Evolutionary conservation across 2,888 invertebrate genomes (phyloP).

Genomic region (Sialis lutaria): DNA sequence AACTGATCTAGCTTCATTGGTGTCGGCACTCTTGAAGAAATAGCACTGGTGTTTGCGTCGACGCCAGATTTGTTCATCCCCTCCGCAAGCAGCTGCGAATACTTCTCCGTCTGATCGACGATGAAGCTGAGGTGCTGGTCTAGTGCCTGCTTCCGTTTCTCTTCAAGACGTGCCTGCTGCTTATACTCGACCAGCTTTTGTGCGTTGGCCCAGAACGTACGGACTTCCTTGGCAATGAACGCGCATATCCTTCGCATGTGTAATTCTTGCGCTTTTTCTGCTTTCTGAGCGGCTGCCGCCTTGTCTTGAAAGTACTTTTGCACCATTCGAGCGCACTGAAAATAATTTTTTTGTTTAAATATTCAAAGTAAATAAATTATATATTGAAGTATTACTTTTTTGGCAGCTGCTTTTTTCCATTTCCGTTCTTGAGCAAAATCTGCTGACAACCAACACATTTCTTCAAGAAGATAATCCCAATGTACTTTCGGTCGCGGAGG

Average conservation of each 20-base stretch:
- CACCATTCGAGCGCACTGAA: slow-evolving; percentile 69
- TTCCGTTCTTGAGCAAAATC: slow-evolving; percentile 96
- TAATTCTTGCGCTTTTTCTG: slow-evolving; percentile 81
- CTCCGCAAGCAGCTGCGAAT: slow-evolving; percentile 79
- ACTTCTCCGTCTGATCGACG: slow-evolving; percentile 96
- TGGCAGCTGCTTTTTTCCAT: slow-evolving; percentile 92
- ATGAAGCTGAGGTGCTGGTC: slow-evolving; percentile 96
- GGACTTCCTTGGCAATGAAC: slow-evolving; percentile 82
- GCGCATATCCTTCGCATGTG: slow-evolving; percentile 74
- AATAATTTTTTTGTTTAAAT: slow-evolving; percentile 8
- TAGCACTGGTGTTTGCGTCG: slow-evolving; percentile 24
- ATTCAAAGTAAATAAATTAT: slow-evolving; percentile 5
- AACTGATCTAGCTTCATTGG: slow-evolving; percentile 22
- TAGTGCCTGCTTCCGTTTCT: slow-evolving; percentile 83
- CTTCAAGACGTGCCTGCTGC: slow-evolving; percentile 80
- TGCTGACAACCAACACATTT: slow-evolving; percentile 96
- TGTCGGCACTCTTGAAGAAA: slow-evolving; percentile 30
- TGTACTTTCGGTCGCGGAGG: slow-evolving; percentile 83
- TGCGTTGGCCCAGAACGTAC: slow-evolving; percentile 90
- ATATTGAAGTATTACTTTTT: slow-evolving; percentile 37
- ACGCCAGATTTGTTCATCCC: slow-evolving; percentile 49
- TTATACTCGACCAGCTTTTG: slow-evolving; percentile 94
- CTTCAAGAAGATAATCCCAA: slow-evolving; percentile 97
- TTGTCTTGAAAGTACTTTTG: slow-evolving; percentile 86
- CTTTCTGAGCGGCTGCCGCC: slow-evolving; percentile 72